A percentile compares a stretch with the other conserved stretches of the same genome.
Evolutionary conservation across 2,797 vertebrate species (phyloP).

Genomic region (Macropus fuliginosus): DNA sequence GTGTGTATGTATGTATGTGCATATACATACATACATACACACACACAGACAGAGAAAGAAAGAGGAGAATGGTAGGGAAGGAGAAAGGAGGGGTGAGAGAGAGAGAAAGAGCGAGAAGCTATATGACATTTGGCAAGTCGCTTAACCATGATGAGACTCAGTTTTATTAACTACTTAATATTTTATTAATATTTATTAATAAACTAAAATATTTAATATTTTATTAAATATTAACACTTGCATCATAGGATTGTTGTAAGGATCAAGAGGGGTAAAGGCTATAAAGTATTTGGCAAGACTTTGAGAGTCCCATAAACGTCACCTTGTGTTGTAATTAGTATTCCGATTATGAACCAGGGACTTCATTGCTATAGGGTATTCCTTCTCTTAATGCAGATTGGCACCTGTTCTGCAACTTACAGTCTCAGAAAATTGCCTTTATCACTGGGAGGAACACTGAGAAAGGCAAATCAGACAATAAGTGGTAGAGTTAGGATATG

Average conservation of each 20-base stretch:
- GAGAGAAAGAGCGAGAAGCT: too few species aligned
- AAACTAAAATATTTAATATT: too few species aligned
- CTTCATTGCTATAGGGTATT: background rate
- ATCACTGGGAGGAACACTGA: background rate
- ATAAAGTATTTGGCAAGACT: background rate
- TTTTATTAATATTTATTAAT: too few species aligned
- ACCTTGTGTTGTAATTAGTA: background rate
- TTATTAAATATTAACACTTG: background rate
- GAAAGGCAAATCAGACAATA: background rate
- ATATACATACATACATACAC: background rate
- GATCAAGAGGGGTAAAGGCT: background rate
- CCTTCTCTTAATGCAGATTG: background rate
- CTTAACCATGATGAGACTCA: background rate
- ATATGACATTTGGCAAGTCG: background rate
- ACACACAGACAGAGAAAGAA: background rate
- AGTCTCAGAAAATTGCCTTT: background rate
- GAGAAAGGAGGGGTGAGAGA: too few species aligned
- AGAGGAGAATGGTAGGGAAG: too few species aligned
- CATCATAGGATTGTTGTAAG: background rate
- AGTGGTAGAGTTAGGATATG: background rate
- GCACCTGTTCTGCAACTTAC: background rate
- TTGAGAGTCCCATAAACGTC: background rate
- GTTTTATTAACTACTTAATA: too few species aligned
- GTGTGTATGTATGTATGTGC: too few species aligned
- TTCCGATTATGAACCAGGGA: background rate